Conservation (phyloP, 2,797 vertebrate genomes). For the Calcarius lapponicus region DNA sequence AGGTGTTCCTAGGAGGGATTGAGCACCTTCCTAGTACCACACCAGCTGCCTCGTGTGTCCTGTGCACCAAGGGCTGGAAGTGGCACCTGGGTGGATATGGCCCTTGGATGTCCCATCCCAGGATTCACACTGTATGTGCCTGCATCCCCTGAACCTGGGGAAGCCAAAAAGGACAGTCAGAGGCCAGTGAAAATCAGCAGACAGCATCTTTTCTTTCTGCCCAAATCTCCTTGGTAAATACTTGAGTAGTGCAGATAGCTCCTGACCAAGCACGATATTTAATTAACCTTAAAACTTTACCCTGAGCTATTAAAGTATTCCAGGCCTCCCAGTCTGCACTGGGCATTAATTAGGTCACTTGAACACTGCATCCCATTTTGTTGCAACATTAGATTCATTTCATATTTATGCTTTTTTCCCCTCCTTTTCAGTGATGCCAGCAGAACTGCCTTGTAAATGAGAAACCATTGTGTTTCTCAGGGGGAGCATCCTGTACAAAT, state of each 20-base stretch:
- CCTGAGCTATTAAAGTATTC: neutral
- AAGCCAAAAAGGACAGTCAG: neutral
- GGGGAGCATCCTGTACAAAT: conserved; percentile 59
- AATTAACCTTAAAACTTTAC: conserved; percentile 12
- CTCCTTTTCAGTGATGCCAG: conserved; percentile 37
- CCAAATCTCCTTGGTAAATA: neutral
- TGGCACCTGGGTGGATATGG: accelerated
- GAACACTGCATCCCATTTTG: conserved; percentile 24
- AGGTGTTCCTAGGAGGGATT: neutral
- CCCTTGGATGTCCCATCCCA: neutral
- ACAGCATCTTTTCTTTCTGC: neutral
- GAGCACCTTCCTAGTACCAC: neutral
- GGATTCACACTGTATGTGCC: neutral
- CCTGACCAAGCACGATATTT: neutral
- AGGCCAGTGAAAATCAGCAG: neutral
- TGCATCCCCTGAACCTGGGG: neutral
- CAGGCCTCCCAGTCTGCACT: neutral
- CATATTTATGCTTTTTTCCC: conserved; percentile 31
- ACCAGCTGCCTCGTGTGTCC: neutral
- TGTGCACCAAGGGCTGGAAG: neutral
- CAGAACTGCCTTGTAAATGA: conserved; percentile 56
- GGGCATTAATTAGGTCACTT: conserved; percentile 55
- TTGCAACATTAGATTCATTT: conserved; percentile 54
- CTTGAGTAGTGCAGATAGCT: neutral
- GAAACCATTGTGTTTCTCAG: conserved; percentile 50